Evolutionary conservation across 2,888 invertebrate genomes (phyloP), one percentile per base, ranked within the genome.

Genomic region (Galerucella nymphaeae): DNA sequence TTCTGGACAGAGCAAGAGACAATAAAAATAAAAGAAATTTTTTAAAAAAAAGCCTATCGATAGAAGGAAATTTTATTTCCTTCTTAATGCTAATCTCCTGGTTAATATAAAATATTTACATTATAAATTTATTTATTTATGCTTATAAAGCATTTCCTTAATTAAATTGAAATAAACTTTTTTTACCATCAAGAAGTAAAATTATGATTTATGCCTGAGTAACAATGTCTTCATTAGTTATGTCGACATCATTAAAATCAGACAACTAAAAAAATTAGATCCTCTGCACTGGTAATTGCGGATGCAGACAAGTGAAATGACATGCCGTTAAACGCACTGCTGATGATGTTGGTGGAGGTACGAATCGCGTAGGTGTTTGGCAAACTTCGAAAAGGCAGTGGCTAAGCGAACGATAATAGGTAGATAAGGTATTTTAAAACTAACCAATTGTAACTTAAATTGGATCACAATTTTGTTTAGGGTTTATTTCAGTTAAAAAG

Each of bases 301-400:
- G 72, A 69, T 67, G 67, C 72, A 76, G 74, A 74, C 74, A 72
- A 74, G 72, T 71, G 70, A 74, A 76, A 74, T 76, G 74, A 76
- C 72, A 72, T 72, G 72, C 74, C 64, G 74, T 76, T 73, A 71
- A 76, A 69, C 70, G 74, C 67, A 68, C 63, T 68, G 70, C 65
- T 53, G 69, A 42, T 59, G 18, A 23, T 48, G 63, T 20, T 48
- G 63, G 23, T n/a, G 63, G 23, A 16, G 20, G 13, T 16, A 59
- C 38, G 59, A 38, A 38, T 59, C 55, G 76, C 74, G 76, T 76
- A 76, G 76, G 76, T 61, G 76, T 76, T 75, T 76, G 74, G 76
- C 74, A 74, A 69, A 57, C 68, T n/a, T 38, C 18, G 38, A 30
- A 6, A 59, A 9, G 13, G 38, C 2, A 59, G 72, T 62, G 72